A percentile compares a stretch with the other conserved stretches of the same genome.
phyloP scores from a whole-genome alignment of 1,140 invertebrate species.

The Acromyrmex charruanus region DNA sequence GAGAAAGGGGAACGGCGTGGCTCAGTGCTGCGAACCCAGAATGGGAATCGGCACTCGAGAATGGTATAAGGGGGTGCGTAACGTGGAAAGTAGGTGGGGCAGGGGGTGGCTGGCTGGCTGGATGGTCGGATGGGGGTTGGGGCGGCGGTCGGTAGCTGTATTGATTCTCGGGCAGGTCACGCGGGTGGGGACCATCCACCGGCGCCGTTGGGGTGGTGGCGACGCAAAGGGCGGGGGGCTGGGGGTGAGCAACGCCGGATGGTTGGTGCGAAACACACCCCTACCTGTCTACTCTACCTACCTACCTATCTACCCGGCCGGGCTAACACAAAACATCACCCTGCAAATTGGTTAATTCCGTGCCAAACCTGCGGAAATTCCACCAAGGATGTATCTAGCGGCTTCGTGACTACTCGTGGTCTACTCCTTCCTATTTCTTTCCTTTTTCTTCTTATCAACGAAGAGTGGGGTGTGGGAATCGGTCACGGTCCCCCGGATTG shows the following conservation, averaged over 20 bases:
- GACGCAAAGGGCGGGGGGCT: constrained; percentile 45
- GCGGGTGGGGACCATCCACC: constrained; percentile 68
- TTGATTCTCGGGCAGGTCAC: constrained; percentile 83
- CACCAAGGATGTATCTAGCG: constrained; percentile 39
- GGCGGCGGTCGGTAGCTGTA: constrained; percentile 84
- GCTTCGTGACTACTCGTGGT: neutral
- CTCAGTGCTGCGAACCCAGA: constrained; percentile 74
- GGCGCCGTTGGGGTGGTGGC: constrained; percentile 57
- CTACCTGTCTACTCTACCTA: constrained; percentile 74
- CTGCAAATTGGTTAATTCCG: constrained; percentile 73
- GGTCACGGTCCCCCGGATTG: neutral
- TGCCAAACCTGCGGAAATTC: constrained; percentile 60
- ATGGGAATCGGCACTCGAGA: constrained; percentile 77
- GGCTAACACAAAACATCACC: constrained; percentile 72
- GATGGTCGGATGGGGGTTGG: constrained; percentile 74
- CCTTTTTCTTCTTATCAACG: neutral
- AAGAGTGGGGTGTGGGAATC: neutral
- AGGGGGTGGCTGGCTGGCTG: constrained; percentile 63
- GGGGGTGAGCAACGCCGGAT: constrained; percentile 56
- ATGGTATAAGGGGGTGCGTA: constrained; percentile 77
- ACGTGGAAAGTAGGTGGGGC: constrained; percentile 71
- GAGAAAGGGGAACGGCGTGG: constrained; percentile 37
- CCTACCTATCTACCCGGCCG: constrained; percentile 55
- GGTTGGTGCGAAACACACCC: constrained; percentile 81
- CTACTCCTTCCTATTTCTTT: neutral